Evolutionary conservation across 2,888 invertebrate species (phyloP).

Genomic region (Trachelus tabidus): DNA sequence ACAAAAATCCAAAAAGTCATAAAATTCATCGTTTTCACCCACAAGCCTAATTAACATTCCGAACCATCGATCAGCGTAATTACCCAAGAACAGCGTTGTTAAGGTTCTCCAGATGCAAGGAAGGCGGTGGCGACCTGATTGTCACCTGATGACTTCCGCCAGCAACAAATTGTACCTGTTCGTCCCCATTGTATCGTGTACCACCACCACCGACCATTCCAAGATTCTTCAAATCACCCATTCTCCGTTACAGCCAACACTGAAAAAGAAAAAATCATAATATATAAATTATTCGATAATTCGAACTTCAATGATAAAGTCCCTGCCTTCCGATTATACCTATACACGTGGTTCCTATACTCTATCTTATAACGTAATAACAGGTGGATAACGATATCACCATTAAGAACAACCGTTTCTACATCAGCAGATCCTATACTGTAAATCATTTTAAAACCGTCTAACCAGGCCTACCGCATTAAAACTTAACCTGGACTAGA

Average conservation of each 20-base stretch:
- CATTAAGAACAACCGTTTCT: background rate
- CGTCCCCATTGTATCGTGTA: conserved; percentile 59
- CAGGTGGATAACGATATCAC: background rate
- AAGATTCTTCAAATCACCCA: conserved; percentile 61
- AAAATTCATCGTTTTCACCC: too few species aligned
- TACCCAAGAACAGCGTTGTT: conserved; percentile 76
- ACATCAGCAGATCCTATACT: background rate
- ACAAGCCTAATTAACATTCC: background rate
- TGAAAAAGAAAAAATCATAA: conserved; percentile 5
- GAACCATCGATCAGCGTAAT: conserved; percentile 38
- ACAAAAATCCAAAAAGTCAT: too few species aligned
- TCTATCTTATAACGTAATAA: background rate
- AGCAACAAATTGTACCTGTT: conserved; percentile 61
- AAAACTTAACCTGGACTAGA: background rate
- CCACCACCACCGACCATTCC: conserved; percentile 43
- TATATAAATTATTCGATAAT: background rate
- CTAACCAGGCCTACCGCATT: background rate
- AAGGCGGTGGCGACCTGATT: conserved; percentile 64
- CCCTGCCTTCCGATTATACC: background rate
- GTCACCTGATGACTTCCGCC: conserved; percentile 61
- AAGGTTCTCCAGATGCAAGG: conserved; percentile 71
- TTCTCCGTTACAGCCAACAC: conserved; percentile 37
- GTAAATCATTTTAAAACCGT: background rate
- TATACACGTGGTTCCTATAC: background rate
- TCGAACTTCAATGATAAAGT: background rate